Conservation (phyloP, 2,888 invertebrate genomes). For the Shargacucullia verbasci region DNA sequence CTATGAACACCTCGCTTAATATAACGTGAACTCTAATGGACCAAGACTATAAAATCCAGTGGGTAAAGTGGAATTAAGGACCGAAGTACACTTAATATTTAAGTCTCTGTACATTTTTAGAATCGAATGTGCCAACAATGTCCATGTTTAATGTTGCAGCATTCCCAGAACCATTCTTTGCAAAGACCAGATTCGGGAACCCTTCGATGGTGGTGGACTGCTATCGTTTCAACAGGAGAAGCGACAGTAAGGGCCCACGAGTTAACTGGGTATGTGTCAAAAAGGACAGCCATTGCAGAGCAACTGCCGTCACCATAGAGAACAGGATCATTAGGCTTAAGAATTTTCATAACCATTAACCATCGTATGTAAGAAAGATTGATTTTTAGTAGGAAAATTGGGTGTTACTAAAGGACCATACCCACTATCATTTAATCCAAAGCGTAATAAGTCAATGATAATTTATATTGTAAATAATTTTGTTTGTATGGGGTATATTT, state of each 20-base stretch:
- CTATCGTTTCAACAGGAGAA: conserved; percentile 69
- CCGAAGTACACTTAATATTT: no score
- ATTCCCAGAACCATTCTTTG: conserved; percentile 53
- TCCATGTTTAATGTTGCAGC: conserved; percentile 34
- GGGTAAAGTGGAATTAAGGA: no score
- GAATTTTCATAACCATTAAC: conserved; percentile 63
- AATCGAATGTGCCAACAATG: no score
- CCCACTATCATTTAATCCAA: no score
- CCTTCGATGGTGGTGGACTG: conserved; percentile 61
- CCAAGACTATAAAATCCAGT: no score
- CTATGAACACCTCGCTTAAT: no score
- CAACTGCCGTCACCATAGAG: conserved; percentile 63
- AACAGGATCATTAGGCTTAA: conserved; percentile 61
- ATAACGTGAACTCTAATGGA: no score
- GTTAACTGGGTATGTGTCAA: conserved; percentile 68
- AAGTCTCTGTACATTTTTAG: no score
- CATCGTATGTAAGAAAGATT: neutral
- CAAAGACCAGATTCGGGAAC: conserved; percentile 65
- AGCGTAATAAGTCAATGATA: no score
- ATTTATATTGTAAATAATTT: neutral
- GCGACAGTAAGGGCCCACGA: conserved; percentile 61
- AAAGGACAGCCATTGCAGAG: conserved; percentile 64
- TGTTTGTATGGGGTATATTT: neutral
- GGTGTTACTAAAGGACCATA: no score
- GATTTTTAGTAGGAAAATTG: neutral